Conservation (phyloP, 2,797 vertebrate species). For the Rhincodon typus region DNA sequence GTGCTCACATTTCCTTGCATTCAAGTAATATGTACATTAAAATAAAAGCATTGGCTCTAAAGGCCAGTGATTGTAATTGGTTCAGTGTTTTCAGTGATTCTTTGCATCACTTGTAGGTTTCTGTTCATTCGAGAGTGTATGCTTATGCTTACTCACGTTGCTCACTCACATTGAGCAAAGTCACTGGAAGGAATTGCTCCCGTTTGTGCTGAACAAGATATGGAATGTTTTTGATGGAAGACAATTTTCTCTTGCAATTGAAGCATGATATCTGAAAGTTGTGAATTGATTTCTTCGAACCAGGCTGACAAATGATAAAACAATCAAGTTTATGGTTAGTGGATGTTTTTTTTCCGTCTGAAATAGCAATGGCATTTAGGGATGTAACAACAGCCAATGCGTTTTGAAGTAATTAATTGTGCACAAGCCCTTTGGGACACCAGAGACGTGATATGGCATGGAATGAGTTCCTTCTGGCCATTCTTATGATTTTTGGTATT, state of each 20-base stretch:
- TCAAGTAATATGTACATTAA: background rate
- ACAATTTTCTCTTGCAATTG: background rate
- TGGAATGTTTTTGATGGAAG: too few species aligned
- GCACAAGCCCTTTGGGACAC: background rate
- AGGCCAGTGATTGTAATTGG: background rate
- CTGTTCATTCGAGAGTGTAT: background rate
- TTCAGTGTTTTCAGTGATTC: background rate
- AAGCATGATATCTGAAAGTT: background rate
- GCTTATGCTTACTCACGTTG: too few species aligned
- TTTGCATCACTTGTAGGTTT: background rate
- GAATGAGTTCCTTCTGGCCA: background rate
- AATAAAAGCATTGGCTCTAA: background rate
- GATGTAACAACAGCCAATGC: background rate
- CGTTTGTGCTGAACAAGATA: background rate
- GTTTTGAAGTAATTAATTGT: background rate
- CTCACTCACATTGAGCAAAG: too few species aligned
- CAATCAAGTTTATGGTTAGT: background rate
- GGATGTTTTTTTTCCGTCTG: background rate
- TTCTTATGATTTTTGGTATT: background rate
- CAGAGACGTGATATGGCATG: background rate
- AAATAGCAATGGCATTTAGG: background rate
- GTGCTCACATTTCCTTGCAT: background rate
- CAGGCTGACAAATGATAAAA: background rate
- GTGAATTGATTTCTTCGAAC: background rate
- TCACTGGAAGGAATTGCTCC: background rate